Evolutionary conservation across 2,888 invertebrate genomes (phyloP).

Genomic region (Lissonota sp.): DNA sequence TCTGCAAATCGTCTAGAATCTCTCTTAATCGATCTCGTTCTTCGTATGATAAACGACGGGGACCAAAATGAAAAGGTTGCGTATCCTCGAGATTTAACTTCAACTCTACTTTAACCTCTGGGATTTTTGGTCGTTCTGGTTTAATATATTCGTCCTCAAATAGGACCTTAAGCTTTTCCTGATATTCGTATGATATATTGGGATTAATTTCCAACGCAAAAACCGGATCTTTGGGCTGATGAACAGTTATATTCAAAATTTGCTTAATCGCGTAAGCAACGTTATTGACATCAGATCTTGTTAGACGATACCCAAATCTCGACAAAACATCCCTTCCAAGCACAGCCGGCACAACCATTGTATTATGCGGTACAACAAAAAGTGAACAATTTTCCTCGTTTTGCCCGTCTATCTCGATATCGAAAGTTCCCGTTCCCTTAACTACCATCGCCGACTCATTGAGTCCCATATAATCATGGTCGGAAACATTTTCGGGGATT

Average conservation of each 20-base stretch:
- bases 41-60: conserved; percentile 53
- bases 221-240: conserved; percentile 3
- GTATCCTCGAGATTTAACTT: conserved; percentile 48
- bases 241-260: conserved; percentile 5
- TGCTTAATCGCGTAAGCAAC: neutral
- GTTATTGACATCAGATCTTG: neutral
- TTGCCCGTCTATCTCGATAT: conserved; percentile 10
- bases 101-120: conserved; percentile 48
- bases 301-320: neutral
- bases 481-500: neutral
- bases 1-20: conserved; percentile 60
- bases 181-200: conserved; percentile 14
- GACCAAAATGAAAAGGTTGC: conserved; percentile 54
- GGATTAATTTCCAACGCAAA: conserved; percentile 25
- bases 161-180: conserved; percentile 23
- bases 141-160: conserved; percentile 45
- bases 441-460: no score
- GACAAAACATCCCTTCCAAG: conserved; percentile 37
- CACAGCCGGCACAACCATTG: conserved; percentile 16
- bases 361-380: conserved; percentile 29
- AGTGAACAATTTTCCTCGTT: conserved; percentile 3
- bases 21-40: conserved; percentile 54
- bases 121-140: conserved; percentile 35
- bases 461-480: no score
- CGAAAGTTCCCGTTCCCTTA: conserved; percentile 17